A percentile compares a stretch with the other conserved stretches of the same genome.
phyloP scores from a whole-genome alignment of 2,888 invertebrate genomes.

The Ormyrus thymus region DNA sequence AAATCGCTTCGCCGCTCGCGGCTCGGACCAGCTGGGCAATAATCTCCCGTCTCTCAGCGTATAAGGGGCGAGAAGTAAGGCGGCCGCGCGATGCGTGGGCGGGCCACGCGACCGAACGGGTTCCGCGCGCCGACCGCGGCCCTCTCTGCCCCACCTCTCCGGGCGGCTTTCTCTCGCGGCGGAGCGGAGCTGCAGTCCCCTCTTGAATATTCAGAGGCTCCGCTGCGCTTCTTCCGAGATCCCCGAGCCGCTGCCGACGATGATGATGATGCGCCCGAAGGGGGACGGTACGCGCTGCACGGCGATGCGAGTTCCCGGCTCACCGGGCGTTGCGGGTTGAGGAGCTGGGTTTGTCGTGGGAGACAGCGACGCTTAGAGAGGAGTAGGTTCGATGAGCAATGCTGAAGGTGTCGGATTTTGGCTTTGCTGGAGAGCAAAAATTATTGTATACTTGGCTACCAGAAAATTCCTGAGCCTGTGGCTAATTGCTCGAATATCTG shows the following conservation, averaged over 20 bases:
- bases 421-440: background rate
- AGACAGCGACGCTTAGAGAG: background rate
- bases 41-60: background rate
- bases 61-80: constrained; percentile 21
- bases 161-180: constrained; percentile 24
- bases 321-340: background rate
- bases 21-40: no score
- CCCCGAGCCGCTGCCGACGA: constrained; percentile 2
- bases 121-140: constrained; percentile 57
- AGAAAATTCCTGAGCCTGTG: constrained; percentile 32
- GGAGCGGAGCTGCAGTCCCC: background rate
- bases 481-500: constrained; percentile 12
- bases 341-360: constrained; percentile 5
- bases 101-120: constrained; percentile 74
- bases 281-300: constrained; percentile 27
- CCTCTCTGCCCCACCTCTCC: constrained; percentile 52
- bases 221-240: constrained; percentile 9
- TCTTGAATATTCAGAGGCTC: constrained; percentile 41
- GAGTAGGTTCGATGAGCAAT: constrained; percentile 23
- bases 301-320: background rate
- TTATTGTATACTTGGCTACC: constrained; percentile 4
- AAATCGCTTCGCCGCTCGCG: no score
- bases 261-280: constrained; percentile 42
- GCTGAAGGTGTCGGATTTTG: background rate
- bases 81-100: constrained; percentile 69